Evolutionary conservation across 2,797 vertebrate genomes (phyloP).

Genomic region (Halcyon chelicuti): DNA sequence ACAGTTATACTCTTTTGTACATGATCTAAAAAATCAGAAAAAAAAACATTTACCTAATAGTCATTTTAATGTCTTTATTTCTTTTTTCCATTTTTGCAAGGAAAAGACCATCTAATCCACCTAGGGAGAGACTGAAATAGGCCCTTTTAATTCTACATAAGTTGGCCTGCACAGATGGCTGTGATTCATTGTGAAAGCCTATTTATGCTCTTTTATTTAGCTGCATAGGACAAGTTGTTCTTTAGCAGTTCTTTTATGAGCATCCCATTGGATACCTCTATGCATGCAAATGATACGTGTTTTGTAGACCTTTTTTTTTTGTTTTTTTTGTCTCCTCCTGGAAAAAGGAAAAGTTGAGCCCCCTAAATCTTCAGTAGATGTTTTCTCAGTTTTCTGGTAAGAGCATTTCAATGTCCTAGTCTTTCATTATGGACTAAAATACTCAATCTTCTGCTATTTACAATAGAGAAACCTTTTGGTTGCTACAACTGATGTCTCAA

Average conservation of each 20-base stretch:
- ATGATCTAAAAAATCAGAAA: neutral
- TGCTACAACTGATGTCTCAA: neutral
- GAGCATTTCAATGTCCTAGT: neutral
- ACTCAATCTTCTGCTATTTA: neutral
- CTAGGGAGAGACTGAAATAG: neutral
- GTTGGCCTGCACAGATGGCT: neutral
- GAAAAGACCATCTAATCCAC: neutral
- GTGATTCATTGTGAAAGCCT: slow-evolving; percentile 1
- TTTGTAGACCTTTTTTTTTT: neutral
- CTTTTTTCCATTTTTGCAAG: neutral
- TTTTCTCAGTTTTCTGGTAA: neutral
- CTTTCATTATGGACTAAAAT: neutral
- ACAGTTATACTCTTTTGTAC: neutral
- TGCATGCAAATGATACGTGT: neutral
- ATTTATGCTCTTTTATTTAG: slow-evolving; percentile 40
- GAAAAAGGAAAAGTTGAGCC: neutral
- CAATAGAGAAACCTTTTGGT: neutral
- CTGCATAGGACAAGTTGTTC: neutral
- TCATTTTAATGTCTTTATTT: neutral
- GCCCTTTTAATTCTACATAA: neutral
- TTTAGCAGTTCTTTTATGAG: slow-evolving; percentile 8
- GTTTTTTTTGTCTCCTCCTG: too few species aligned
- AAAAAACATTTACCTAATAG: neutral
- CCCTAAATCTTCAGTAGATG: neutral
- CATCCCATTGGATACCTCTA: neutral